Evolutionary conservation across 23 tunicate species (phyloP).

Genomic region (Clavelina lepadiformis): DNA sequence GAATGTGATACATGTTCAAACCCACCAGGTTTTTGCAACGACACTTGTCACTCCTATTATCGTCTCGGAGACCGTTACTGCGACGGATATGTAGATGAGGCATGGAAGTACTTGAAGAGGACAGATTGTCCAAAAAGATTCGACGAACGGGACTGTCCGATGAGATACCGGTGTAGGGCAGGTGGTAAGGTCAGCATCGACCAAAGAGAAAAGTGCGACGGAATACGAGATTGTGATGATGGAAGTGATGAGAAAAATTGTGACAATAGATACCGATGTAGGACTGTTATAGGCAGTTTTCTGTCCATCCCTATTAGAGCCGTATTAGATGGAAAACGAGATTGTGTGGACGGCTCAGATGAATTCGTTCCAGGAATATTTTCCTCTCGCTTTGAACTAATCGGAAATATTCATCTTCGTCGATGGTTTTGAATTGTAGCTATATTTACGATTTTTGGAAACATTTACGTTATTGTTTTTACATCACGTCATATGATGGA

Average conservation of each 20-base stretch:
- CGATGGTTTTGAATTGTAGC: slow-evolving; percentile 52
- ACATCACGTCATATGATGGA: not conserved
- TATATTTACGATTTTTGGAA: slow-evolving; percentile 27
- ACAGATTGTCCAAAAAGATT: not conserved
- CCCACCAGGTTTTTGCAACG: slow-evolving; percentile 4
- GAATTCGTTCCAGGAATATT: slow-evolving; percentile 39
- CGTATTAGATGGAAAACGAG: slow-evolving; percentile 34
- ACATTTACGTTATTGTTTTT: slow-evolving; percentile 24
- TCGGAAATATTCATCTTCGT: slow-evolving; percentile 14
- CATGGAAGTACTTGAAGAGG: not conserved
- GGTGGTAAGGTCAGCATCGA: too few species aligned
- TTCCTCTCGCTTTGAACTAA: slow-evolving; percentile 48
- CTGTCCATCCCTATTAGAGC: slow-evolving; percentile 29
- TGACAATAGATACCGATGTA: slow-evolving; percentile 14
- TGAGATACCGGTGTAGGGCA: too few species aligned
- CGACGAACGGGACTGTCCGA: too few species aligned
- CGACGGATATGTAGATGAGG: slow-evolving; percentile 1
- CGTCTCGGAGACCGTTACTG: slow-evolving; percentile 10
- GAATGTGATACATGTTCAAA: not conserved
- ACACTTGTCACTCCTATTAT: not conserved
- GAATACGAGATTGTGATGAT: slow-evolving; percentile 43
- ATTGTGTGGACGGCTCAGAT: slow-evolving; percentile 50
- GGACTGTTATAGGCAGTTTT: not conserved
- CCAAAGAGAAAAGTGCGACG: too few species aligned
- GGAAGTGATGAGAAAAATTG: slow-evolving; percentile 36